Evolutionary conservation across 1,140 invertebrate species (phyloP), one percentile per base, ranked within the genome.

Genomic region (Scaptomyza pallida): DNA sequence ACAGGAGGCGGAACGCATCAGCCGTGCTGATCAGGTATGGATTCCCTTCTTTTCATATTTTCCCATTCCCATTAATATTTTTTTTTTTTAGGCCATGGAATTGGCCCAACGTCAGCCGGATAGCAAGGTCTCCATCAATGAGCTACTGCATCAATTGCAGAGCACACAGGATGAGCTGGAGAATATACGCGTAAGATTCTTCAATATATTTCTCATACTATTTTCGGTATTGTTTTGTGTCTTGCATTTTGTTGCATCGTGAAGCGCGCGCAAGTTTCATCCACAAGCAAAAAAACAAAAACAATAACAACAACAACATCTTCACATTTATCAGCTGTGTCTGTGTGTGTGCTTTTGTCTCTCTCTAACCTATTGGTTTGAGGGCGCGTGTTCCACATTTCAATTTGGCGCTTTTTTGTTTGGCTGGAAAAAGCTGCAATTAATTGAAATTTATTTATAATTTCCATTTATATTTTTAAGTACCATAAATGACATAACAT

Each of bases 161-260:
- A 94, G 95, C 59, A 96, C 96, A 10, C 95, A 96, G 92, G 94
- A 94, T 37, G 96, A 97, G 92, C 93, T 97, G 82, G 96, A 97
- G 90, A 96, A 96, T 91, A 93, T 97, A 78, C 95, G 95, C 94
- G 96, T 97, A 93, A 94, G 93, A 90, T 90, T 89, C 88, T 91
- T 91, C 73, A 90, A 91, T 86, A 90, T 91, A 76, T 91, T 91
- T 75, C 61, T 91, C 56, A 90, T 91, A 71, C 47, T 89, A 55
- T 91, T 91, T 86, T 90, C 89, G 55, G 72, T 90, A 75, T 88
- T 90, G 75, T 90, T 90, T 90, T 90, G 89, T 88, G 76, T 90
- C 70, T 74, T 90, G 78, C 89, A 90, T 90, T 90, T 90, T 90
- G 81, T 90, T 90, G 89, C 89, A 89, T 89, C 89, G 71, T 90